phyloP scores from a whole-genome alignment of 2,888 invertebrate species.

The Aquatica leii region DNA sequence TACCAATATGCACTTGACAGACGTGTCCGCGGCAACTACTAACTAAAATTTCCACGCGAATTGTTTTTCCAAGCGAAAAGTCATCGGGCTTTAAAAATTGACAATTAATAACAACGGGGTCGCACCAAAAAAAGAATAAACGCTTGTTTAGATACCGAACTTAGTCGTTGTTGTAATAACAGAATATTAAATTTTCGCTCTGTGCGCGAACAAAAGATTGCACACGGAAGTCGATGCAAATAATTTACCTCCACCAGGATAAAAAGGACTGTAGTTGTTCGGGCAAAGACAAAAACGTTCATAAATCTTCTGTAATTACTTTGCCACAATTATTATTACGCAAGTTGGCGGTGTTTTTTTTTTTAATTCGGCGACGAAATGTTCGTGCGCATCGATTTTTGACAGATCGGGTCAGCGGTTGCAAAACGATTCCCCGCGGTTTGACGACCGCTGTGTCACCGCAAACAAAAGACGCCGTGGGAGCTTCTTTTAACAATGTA shows the following conservation, averaged over 20 bases:
- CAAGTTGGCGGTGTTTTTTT: constrained; percentile 27
- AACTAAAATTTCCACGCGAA: constrained; percentile 26
- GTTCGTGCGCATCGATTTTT: too few relatives aligned
- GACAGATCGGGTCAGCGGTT: too few relatives aligned
- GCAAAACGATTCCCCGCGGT: too few relatives aligned
- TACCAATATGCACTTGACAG: constrained; percentile 25
- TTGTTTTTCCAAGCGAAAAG: constrained; percentile 25
- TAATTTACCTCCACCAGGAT: constrained; percentile 37
- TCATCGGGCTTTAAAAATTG: constrained; percentile 22
- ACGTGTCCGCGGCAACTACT: constrained; percentile 20
- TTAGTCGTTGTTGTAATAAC: too few relatives aligned
- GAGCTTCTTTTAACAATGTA: constrained; percentile 36
- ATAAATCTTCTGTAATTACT: constrained; percentile 37
- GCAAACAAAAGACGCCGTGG: too few relatives aligned
- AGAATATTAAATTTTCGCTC: constrained; percentile 23
- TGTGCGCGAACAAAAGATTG: constrained; percentile 35
- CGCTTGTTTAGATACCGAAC: not conserved
- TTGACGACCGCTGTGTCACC: too few relatives aligned
- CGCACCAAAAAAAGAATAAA: constrained; percentile 20
- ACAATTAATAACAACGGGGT: constrained; percentile 20
- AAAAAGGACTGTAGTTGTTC: constrained; percentile 16
- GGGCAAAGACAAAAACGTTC: constrained; percentile 28
- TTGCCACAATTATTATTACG: constrained; percentile 31
- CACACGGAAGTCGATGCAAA: constrained; percentile 42
- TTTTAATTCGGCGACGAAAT: too few relatives aligned